These are phyloP conservation scores for Lycaena phlaeas DNA, from an alignment of 2,888 invertebrate genomes.

Conservation along the genomic window DNA sequence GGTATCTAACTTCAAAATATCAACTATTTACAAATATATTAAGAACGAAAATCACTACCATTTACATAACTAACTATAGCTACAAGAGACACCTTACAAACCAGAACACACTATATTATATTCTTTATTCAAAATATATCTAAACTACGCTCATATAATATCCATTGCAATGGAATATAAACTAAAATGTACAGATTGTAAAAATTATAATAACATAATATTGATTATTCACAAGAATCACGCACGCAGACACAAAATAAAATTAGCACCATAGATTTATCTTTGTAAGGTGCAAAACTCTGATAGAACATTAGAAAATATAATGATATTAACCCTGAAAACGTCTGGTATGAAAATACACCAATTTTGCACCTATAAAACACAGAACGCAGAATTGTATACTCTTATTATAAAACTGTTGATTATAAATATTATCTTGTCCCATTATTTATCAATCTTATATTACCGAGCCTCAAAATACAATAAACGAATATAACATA, in stretches of 20 bases:
- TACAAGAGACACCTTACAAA: neutral
- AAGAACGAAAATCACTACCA: neutral
- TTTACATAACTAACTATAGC: neutral
- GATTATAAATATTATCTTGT: neutral
- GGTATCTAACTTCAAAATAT: conserved; percentile 30
- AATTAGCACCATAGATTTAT: conserved; percentile 30
- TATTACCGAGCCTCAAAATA: neutral
- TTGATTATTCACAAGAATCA: conserved; percentile 6
- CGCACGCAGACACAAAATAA: conserved; percentile 21
- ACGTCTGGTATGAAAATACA: too few species aligned
- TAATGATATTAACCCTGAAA: too few species aligned
- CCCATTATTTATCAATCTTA: neutral
- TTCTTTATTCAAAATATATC: neutral
- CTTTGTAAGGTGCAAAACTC: neutral
- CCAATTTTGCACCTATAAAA: neutral
- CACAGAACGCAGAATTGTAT: too few species aligned
- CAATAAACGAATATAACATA: neutral
- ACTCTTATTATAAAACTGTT: too few species aligned
- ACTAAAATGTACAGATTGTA: conserved; percentile 12
- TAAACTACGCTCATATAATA: neutral
- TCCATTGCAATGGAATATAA: neutral
- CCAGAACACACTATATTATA: neutral
- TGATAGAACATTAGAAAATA: neutral
- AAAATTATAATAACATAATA: conserved; percentile 12
- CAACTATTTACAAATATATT: conserved; percentile 3